Conservation (phyloP, 1,140 invertebrate genomes). For the Drosophila seguyi region DNA sequence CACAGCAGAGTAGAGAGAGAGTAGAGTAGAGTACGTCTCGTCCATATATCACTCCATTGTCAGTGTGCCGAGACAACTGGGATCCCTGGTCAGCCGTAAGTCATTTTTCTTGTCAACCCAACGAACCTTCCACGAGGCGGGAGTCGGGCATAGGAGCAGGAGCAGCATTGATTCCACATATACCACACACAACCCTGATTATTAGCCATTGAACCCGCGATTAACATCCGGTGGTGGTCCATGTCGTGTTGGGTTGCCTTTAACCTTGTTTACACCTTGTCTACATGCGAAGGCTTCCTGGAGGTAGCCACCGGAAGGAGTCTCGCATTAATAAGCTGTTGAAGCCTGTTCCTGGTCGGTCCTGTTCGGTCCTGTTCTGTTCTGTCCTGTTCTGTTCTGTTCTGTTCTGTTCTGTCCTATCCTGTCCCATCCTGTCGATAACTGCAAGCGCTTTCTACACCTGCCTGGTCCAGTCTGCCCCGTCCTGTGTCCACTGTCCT, state of each 20-base stretch:
- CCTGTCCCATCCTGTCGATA: slow-evolving; percentile 31
- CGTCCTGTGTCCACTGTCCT: not conserved
- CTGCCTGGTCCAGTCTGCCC: slow-evolving; percentile 1
- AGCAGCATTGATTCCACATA: not conserved
- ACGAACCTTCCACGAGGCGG: too few relatives aligned
- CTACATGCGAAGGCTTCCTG: slow-evolving; percentile 50
- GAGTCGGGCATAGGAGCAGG: too few relatives aligned
- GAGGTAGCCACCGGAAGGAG: slow-evolving; percentile 18
- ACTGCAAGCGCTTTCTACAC: slow-evolving; percentile 54
- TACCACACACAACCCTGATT: slow-evolving; percentile 23
- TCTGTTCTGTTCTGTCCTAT: too few relatives aligned
- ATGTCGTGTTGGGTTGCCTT: slow-evolving; percentile 36
- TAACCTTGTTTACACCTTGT: slow-evolving; percentile 78
- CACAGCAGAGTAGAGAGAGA: too few relatives aligned
- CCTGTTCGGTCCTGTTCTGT: not conserved
- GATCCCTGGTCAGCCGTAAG: slow-evolving; percentile 30
- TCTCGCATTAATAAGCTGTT: slow-evolving; percentile 62
- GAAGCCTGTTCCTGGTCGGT: slow-evolving; percentile 53
- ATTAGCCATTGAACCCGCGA: slow-evolving; percentile 51
- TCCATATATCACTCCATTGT: slow-evolving; percentile 61
- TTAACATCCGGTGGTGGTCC: slow-evolving; percentile 26
- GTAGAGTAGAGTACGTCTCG: not conserved
- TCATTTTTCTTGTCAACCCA: slow-evolving; percentile 60
- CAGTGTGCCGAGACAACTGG: slow-evolving; percentile 21
- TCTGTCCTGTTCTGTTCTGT: too few relatives aligned